Evolutionary conservation across 1,140 invertebrate genomes (phyloP).

Genomic region (Augochlora pura): DNA sequence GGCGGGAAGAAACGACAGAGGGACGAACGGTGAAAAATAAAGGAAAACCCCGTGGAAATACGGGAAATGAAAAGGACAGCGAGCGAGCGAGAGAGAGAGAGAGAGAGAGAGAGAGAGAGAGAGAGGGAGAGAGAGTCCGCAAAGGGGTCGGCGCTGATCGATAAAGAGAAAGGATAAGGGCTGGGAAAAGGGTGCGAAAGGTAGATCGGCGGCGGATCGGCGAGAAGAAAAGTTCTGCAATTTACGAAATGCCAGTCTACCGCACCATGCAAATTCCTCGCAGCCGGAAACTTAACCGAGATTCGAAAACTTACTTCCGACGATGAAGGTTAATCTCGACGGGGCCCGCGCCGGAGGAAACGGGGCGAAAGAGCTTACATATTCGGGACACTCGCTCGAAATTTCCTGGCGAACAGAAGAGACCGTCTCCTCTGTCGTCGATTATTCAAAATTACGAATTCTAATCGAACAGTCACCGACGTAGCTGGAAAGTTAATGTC

Average conservation of each 20-base stretch:
- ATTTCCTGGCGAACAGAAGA: conserved; percentile 37
- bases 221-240: conserved; percentile 58
- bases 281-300: conserved; percentile 51
- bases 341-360: conserved; percentile 36
- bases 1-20: background rate
- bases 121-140: background rate
- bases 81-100: too few species aligned
- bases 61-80: background rate
- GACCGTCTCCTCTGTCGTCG: conserved; percentile 22
- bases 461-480: conserved; percentile 20
- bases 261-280: conserved; percentile 56
- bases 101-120: too few species aligned
- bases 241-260: conserved; percentile 58
- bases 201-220: conserved; percentile 36
- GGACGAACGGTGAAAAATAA: background rate
- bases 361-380: conserved; percentile 48
- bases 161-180: conserved; percentile 23
- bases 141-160: conserved; percentile 24
- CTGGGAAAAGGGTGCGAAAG: conserved; percentile 25
- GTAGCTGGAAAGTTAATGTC: conserved; percentile 46
- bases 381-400: conserved; percentile 43
- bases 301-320: conserved; percentile 60
- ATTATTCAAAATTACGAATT: conserved; percentile 43
- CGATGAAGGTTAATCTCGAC: conserved; percentile 59
- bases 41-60: background rate